Percentiles rank a stretch among this genome's conserved stretches.
Conservation (phyloP, 35 echinoderm and acorn worm species). For the Apostichopus parvimensis region DNA sequence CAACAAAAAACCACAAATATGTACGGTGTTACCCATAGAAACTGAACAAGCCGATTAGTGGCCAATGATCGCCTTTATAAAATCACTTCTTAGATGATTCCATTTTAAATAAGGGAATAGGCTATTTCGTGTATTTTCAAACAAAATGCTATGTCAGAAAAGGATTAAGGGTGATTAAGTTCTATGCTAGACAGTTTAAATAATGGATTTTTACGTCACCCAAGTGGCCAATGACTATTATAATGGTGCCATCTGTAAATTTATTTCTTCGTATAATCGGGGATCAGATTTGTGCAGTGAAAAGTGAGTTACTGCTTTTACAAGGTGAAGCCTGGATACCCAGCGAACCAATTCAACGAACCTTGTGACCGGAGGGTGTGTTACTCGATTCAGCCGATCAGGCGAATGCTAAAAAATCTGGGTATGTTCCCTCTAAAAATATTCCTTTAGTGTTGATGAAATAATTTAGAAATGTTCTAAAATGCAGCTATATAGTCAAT, state of each 20-base stretch:
- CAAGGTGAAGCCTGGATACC: too few species aligned
- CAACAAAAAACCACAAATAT: neutral
- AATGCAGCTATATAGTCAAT: too few species aligned
- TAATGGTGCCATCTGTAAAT: neutral
- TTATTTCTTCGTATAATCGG: neutral
- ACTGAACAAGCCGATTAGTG: conserved; percentile 21
- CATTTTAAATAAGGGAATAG: neutral
- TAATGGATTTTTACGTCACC: neutral
- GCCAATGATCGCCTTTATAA: conserved; percentile 43
- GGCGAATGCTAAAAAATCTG: too few species aligned
- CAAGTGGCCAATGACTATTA: neutral
- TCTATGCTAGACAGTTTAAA: neutral
- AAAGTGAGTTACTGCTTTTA: too few species aligned
- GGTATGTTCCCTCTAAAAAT: too few species aligned
- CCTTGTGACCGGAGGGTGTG: neutral
- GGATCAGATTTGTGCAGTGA: neutral
- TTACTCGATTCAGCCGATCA: too few species aligned
- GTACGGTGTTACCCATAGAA: neutral
- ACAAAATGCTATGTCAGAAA: conserved; percentile 12
- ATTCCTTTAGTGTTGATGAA: too few species aligned
- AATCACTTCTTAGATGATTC: conserved; percentile 21
- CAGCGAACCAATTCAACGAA: too few species aligned
- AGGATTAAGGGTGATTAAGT: conserved; percentile 17
- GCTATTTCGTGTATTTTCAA: conserved; percentile 28
- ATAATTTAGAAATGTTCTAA: too few species aligned